Evolutionary conservation across 1,140 invertebrate species (phyloP).

Genomic region (Drosophila quadrilineata): DNA sequence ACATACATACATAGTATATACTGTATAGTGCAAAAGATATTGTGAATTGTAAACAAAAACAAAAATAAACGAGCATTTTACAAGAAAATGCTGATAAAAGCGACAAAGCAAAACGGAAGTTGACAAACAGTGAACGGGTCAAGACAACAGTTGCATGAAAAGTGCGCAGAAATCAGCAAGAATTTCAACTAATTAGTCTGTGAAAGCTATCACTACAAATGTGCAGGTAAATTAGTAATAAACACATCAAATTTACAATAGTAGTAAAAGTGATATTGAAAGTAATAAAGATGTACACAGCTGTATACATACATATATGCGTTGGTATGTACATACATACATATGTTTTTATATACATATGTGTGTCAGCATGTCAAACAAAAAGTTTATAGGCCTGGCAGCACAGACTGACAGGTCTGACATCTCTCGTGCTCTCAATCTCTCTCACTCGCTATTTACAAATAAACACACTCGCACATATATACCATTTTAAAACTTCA

Average conservation of each 20-base stretch:
- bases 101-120: slow-evolving; percentile 46
- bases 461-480: slow-evolving; percentile 8
- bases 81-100: slow-evolving; percentile 51
- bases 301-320: too few relatives aligned
- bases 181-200: slow-evolving; percentile 12
- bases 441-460: too few relatives aligned
- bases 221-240: slow-evolving; percentile 42
- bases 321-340: too few relatives aligned
- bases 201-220: slow-evolving; percentile 42
- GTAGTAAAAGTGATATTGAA: slow-evolving; percentile 20
- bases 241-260: slow-evolving; percentile 31
- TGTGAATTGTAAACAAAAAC: slow-evolving; percentile 30
- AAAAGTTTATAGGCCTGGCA: slow-evolving; percentile 35
- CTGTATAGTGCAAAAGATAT: slow-evolving; percentile 24
- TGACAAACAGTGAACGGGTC: slow-evolving; percentile 32
- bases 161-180: slow-evolving; percentile 2
- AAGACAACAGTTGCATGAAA: background rate
- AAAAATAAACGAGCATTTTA: slow-evolving; percentile 19
- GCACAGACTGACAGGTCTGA: slow-evolving; percentile 9
- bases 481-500: slow-evolving; percentile 10
- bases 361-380: slow-evolving; percentile 70
- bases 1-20: background rate
- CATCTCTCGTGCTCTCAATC: too few relatives aligned
- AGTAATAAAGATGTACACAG: background rate
- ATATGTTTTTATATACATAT: too few relatives aligned